A percentile compares a stretch with the other conserved stretches of the same genome.
Conservation (phyloP, 2,113 vertebrate genomes). For the Ophthalmolycus amberensis region DNA sequence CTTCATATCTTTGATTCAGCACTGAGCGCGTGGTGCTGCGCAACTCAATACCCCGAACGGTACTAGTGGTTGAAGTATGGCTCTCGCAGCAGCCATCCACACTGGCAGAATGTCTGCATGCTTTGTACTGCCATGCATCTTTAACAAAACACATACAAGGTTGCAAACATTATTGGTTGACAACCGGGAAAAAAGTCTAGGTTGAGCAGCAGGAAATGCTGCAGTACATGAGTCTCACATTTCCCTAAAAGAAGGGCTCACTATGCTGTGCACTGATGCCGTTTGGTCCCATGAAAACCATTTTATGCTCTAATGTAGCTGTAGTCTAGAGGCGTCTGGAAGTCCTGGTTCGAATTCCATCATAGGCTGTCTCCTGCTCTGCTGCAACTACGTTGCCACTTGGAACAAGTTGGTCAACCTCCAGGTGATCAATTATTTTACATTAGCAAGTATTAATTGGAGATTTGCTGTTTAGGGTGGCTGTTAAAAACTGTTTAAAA, state of each 20-base stretch:
- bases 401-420: not conserved
- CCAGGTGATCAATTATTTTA: conserved; percentile 12
- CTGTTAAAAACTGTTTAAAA: not conserved
- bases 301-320: not conserved
- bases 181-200: conserved; percentile 17
- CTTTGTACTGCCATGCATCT: conserved; percentile 58
- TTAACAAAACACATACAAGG: conserved; percentile 52
- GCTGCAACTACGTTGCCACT: not conserved
- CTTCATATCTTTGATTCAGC: conserved; percentile 45
- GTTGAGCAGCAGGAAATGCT: conserved; percentile 32
- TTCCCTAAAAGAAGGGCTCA: not conserved
- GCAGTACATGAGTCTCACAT: conserved; percentile 15
- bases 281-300: not conserved
- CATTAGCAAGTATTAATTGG: not conserved
- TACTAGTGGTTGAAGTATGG: conserved; percentile 50
- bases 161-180: conserved; percentile 32
- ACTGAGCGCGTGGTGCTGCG: conserved; percentile 15
- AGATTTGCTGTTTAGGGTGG: not conserved
- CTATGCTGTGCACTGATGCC: not conserved
- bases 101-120: conserved; percentile 38
- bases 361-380: not conserved
- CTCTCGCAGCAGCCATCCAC: conserved; percentile 48
- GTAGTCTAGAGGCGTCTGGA: not conserved
- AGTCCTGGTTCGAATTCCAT: not conserved
- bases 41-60: conserved; percentile 51